Conservation (phyloP, 2,113 vertebrate species). For the Alaudala cheleensis region DNA sequence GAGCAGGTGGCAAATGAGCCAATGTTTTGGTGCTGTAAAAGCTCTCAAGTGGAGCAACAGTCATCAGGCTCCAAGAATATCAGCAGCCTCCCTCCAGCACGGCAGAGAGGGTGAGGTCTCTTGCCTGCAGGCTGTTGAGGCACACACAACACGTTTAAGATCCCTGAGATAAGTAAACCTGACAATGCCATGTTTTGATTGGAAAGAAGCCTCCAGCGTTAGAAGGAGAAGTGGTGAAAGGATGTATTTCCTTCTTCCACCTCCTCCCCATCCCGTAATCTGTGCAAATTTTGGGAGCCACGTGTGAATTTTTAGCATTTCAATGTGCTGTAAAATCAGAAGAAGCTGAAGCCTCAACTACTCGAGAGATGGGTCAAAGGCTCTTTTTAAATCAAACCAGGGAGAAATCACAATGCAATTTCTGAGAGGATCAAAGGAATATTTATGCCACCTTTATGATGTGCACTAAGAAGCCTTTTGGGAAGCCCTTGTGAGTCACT, state of each 20-base stretch:
- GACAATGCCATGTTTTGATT: constrained; percentile 2
- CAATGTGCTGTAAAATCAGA: background rate
- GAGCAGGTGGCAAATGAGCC: constrained; percentile 34
- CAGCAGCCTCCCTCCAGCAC: background rate
- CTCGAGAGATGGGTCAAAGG: background rate
- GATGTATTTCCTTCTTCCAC: background rate
- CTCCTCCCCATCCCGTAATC: background rate
- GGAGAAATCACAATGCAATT: background rate
- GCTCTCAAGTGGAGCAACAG: background rate
- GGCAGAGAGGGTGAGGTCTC: background rate
- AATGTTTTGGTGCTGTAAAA: constrained; percentile 20
- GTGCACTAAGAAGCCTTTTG: background rate
- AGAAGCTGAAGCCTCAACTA: background rate
- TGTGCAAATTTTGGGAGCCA: background rate
- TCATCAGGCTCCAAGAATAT: background rate
- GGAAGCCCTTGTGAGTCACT: background rate
- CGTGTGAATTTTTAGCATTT: background rate
- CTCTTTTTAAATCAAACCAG: background rate
- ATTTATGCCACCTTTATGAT: background rate
- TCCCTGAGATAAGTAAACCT: constrained; percentile 8
- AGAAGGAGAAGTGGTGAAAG: background rate
- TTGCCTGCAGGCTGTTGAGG: background rate
- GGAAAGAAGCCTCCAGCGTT: background rate
- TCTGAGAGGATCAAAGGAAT: background rate
- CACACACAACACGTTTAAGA: background rate